These are phyloP conservation scores for Nemurella pictetii DNA, from an alignment of 2,888 invertebrate species.

Conservation along the genomic window DNA sequence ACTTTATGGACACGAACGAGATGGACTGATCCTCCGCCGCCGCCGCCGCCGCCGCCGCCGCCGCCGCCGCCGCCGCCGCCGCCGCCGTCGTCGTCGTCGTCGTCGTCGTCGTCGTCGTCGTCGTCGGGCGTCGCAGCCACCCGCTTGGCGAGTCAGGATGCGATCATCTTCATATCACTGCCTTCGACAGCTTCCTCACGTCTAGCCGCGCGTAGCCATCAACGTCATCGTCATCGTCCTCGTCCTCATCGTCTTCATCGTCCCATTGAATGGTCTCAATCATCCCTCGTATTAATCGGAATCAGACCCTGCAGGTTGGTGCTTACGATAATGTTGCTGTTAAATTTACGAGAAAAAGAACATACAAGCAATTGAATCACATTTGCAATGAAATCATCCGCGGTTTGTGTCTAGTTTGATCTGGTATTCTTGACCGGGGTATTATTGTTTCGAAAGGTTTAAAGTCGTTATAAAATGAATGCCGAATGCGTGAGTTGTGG, in stretches of 20 bases:
- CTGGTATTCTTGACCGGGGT: no score
- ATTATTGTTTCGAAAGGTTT: no score
- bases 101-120: neutral
- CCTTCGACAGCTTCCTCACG: neutral
- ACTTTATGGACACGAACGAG: conserved; percentile 66
- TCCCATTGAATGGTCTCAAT: neutral
- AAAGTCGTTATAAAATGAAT: no score
- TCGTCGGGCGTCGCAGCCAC: neutral
- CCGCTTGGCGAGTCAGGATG: no score
- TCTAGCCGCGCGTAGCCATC: neutral
- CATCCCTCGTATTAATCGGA: neutral
- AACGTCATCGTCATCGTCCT: neutral
- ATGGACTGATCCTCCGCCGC: conserved; percentile 65
- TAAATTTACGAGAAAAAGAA: neutral
- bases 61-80: no score
- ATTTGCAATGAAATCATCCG: neutral
- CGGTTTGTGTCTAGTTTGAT: no score
- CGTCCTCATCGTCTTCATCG: neutral
- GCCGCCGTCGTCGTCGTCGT: neutral
- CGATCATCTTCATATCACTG: conserved; percentile 12
- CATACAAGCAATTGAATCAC: neutral
- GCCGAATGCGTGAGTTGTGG: no score
- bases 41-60: conserved; percentile 46
- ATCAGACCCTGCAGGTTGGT: neutral
- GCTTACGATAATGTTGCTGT: neutral